Evolutionary conservation across 2,113 vertebrate species (phyloP), one percentile per base, ranked within the genome.

Genomic region (Lasiurus cinereus): DNA sequence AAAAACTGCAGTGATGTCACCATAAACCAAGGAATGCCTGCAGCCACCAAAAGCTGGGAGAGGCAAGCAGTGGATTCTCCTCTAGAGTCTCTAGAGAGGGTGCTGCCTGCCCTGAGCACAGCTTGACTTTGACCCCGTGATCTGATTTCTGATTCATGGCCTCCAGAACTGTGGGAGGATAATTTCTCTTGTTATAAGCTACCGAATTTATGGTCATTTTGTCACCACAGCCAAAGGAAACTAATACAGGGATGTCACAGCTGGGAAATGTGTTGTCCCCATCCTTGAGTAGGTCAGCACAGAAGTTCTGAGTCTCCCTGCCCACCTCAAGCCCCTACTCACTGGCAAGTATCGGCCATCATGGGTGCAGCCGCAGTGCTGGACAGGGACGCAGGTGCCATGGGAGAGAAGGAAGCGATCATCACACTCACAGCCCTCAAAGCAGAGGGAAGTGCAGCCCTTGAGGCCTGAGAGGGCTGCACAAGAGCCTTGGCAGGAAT

Each of bases 401-500:
- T 97, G 91, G 24, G 98, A 97, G 67, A 98, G 91, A 89, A 98
- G 87, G 79, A 96, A 98, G 9, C 96, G 97, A 3, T 95, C 79
- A 3, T 98, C 95, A 12, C 98, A 98, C 93, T 98, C 97, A 31
- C 98, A 98, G 59, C 96, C 96, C 90, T 98, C 98, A 80, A 98
- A 97, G 95, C 98, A 98, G 50, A n/a, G 88, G 36, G 59, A 31
- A 22, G 87, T 73, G 76, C 98, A 98, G 85, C 88, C 78, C 0
- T 54, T 50, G 62, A 97, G 73, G 91, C 74, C 94, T 0, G 93
- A 93, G 6, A 95, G 97, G 12, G 92, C 93, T 0, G 97, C 93
- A 9, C 98, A 98, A 56, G 98, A 98, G 33, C 93, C 89, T 54
- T 96, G 92, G 89, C 98, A 98, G 80, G 98, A 93, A 18, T 39